Evolutionary conservation across 2,113 vertebrate genomes (phyloP), one percentile per base, ranked within the genome.

Genomic region (Eulemur rufifrons): DNA sequence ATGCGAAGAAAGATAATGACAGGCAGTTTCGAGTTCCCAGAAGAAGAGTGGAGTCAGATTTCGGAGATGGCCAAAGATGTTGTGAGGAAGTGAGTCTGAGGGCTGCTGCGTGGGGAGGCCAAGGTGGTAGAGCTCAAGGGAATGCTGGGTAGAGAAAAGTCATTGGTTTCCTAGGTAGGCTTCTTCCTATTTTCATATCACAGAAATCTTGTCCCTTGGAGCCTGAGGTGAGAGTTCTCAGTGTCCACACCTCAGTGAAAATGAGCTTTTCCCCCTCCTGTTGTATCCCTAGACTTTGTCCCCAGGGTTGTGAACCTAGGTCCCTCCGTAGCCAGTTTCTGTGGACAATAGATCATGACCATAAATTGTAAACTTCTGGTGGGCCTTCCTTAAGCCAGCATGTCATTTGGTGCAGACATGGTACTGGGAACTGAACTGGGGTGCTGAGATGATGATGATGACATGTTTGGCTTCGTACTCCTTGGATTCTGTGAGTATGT

Each of bases 1-100:
- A 99, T 99, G 99, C 98, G 99, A 98, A 99, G 99, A 97, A 99
- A 99, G 98, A 99, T 99, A 97, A 99, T 99, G 99, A 99, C 99
- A 0, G 99, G 99, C 95, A 99, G 99, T 97, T 99, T 99, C 52
- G 99, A 99, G 96, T 99, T 99, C 94, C 99, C 99, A 0, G 99
- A 99, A 98, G 99, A 99, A 66, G 99, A 99, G 90, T 99, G 99
- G 99, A 99, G 99, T 98, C 99, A 99, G 98, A 99, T 99, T 98
- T 99, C 99, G 1, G 99, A 99, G 97, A 99, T 99, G 99, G 99
- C 99, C 69, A 99, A 99, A 98, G 99, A 99, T 98, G 99, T 99
- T 42, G 99, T 99, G 82, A 99, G 99, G 98, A 99, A 99, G 99
- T 99, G 96, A 98, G 99, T 99, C 42, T 0, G 0, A 2, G 29